Base-by-base conservation (phyloP, 2,797 vertebrate species). In the Strix occidentalis region DNA sequence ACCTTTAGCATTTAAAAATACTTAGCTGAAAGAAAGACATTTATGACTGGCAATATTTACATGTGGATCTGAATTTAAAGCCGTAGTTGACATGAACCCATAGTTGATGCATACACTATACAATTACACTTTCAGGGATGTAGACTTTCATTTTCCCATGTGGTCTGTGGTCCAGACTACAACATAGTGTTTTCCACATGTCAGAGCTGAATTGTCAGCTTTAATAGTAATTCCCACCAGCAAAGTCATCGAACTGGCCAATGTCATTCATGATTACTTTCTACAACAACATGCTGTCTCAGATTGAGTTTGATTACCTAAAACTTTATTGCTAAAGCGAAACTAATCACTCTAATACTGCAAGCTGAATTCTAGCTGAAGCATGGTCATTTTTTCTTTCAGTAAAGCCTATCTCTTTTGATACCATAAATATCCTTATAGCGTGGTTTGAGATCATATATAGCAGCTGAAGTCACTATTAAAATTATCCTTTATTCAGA, bases 301-400 rank as follows among this genome's bases (percentile, higher is more conserved):
- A 95, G 95, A 94, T 70, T 90, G 74, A 94, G 95, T 91, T 66
- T 74, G 89, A 97, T 95, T 96, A 87, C 14, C 45, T 89, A 84
- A 87, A 72, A 70, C 48, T 97, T 96, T 97, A 94, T 97, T 18
- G 26, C 91, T 91, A 94, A 96, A 96, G 81, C 10, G 28, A 95
- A 97, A 90, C 93, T 94, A 91, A 31, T 95, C 91, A 93, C 76
- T 95, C 66, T 68, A 93, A 95, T 90, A 93, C 45, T 92, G 86
- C 66, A 93, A 95, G 81, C 39, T 51, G 90, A 95, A 94, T 71
- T 46, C 57, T 82, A 93, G 71, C 78, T 56, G 89, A 94, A 95
- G 57, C 56, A 63, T 13, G 24, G 54, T 50, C 6, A 82, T 80
- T 89, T 95, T 91, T 97, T 93, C 78, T 79, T 71, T 81, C 68